Evolutionary conservation across 2,113 vertebrate species (phyloP).

Genomic region (Oreochromis spilurus): DNA sequence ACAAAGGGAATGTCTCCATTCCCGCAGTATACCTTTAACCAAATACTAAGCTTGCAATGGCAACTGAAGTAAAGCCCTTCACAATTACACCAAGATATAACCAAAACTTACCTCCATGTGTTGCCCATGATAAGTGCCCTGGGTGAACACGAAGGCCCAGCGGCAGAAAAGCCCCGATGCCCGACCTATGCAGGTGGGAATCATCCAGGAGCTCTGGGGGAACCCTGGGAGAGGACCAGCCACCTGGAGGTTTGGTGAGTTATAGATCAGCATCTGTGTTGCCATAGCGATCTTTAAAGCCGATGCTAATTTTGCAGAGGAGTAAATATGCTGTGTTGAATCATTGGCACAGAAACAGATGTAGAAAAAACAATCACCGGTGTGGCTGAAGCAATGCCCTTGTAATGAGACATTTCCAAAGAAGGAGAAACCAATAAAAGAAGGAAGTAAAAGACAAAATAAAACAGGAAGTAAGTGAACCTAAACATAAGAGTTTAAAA

Average conservation of each 20-base stretch:
- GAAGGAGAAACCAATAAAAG: neutral
- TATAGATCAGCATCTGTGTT: neutral
- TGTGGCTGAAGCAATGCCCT: neutral
- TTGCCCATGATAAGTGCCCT: fast-evolving
- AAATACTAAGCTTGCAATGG: neutral
- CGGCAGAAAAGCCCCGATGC: neutral
- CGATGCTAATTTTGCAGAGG: neutral
- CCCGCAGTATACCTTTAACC: neutral
- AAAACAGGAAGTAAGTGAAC: neutral
- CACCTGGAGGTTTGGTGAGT: neutral
- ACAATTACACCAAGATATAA: neutral
- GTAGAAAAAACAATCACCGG: neutral
- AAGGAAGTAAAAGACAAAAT: neutral
- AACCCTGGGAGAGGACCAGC: neutral
- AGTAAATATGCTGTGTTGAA: neutral
- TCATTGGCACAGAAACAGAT: neutral
- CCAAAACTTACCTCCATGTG: neutral
- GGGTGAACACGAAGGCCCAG: neutral
- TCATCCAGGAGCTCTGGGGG: fast-evolving
- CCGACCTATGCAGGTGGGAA: neutral
- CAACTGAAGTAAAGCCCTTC: neutral
- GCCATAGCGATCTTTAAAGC: neutral
- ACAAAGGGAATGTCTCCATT: neutral
- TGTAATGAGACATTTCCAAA: fast-evolving
- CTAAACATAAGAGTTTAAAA: neutral